Percentiles rank a stretch among this genome's conserved stretches.
These are phyloP conservation scores for Pseudorhiza aurosa DNA, from an alignment of 30 jellyfish, hydroid and myxozoan species.

Conservation along the genomic window DNA sequence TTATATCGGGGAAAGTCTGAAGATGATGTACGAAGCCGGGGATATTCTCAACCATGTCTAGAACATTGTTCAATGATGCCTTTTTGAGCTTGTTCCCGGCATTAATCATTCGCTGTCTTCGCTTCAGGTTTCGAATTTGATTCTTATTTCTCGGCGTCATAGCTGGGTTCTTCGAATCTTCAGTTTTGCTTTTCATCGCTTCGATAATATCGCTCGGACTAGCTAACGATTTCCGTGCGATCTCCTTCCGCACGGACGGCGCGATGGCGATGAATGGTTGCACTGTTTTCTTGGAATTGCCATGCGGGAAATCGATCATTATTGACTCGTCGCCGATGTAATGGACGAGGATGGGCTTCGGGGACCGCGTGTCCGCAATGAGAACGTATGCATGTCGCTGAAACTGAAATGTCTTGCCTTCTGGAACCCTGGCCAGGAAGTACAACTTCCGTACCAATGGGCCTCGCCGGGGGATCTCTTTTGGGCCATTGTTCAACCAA, in stretches of 20 bases:
- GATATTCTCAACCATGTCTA: conserved; percentile 70
- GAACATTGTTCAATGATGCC: conserved; percentile 42
- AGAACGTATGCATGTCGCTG: conserved; percentile 88
- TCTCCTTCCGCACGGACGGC: conserved; percentile 92
- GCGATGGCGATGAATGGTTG: conserved; percentile 85
- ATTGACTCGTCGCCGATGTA: conserved; percentile 85
- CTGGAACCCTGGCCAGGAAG: conserved; percentile 83
- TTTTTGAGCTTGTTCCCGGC: conserved; percentile 55
- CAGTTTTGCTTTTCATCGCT: conserved; percentile 65
- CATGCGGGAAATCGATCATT: conserved; percentile 95
- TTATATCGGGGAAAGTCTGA: conserved; percentile 75
- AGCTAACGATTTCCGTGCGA: conserved; percentile 58
- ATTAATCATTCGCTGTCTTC: conserved; percentile 75
- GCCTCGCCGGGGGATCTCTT: conserved; percentile 90
- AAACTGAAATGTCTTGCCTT: conserved; percentile 88
- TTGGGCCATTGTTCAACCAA: conserved; percentile 95
- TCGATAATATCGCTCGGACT: conserved; percentile 86
- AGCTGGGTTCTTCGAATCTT: conserved; percentile 80
- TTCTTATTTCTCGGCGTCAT: conserved; percentile 86
- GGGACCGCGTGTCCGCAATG: conserved; percentile 87
- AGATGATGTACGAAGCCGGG: conserved; percentile 75
- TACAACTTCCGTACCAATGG: conserved; percentile 89
- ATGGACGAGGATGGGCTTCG: conserved; percentile 87
- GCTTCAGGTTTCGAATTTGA: conserved; percentile 88
- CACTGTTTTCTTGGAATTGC: conserved; percentile 77